Base-by-base conservation (phyloP, 2,888 invertebrate species). In the Resseliella maxima region DNA sequence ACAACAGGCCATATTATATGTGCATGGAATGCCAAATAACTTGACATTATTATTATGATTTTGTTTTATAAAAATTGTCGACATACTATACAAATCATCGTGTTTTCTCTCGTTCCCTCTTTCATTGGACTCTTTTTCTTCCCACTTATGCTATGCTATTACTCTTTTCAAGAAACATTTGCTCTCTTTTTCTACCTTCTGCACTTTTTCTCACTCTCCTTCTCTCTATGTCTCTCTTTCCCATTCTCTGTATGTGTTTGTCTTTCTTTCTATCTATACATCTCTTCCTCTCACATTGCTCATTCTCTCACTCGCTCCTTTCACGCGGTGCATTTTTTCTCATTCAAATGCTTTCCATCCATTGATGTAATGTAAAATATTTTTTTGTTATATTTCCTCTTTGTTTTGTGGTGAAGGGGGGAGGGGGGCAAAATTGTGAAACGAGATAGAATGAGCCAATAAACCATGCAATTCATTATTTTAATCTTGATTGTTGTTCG, bases 381-480 rank as follows among this genome's bases (percentile, higher is more conserved):
- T 15, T 59, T 59, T n/a, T 59, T 59, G 41, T 41, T 18, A 18
- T 50, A 15, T 27, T 31, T 31, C 31, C 15, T 24, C 24, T 72
- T 72, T 72, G 31, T 72, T 35, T 31, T 3, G 6, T 31, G 10
- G 31, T 59, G 12, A 24, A 59, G n/a, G 12, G 31, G 31, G 31
- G 1, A 15, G 15, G 59, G 24, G 59, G 27, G 31, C 18, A 35
- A n/a, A 15, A 72, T 72, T 31, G 31, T 2, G n/a, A 35, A 72
- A 31, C 31, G 31, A 31, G 72, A 18, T 8, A 15, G 46, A 50
- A 50, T 50, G 46, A 72, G 72, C 72, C 72, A 72, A 72, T 72
- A 72, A 72, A 72, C 72, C 72, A 72, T 72, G 72, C 72, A 72
- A 72, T 72, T 72, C 72, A 72, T 72, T 72, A 72, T 72, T 72